These are phyloP conservation scores for Limnothrissa miodon DNA, from an alignment of 2,113 vertebrate species.

Conservation along the genomic window DNA sequence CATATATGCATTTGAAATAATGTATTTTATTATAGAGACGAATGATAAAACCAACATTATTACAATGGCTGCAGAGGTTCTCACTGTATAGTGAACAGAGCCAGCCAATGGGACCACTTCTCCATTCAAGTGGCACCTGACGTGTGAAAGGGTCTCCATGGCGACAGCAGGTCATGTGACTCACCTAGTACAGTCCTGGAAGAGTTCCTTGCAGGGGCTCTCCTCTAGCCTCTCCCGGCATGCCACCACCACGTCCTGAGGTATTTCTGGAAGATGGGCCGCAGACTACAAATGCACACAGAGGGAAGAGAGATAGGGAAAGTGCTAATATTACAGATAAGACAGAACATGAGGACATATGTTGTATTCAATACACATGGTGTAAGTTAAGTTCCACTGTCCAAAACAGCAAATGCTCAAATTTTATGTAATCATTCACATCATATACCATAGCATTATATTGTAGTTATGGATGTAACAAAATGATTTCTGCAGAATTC, in stretches of 20 bases:
- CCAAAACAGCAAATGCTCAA: no score
- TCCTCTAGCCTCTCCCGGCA: conserved; percentile 79
- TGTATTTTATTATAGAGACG: no score
- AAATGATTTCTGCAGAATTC: no score
- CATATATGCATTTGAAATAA: no score
- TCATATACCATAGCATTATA: no score
- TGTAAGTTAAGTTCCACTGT: no score
- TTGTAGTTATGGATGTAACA: no score
- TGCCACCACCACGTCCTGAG: conserved; percentile 69
- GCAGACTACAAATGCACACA: conserved; percentile 56
- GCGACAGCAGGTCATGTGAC: conserved; percentile 37
- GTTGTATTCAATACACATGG: no score
- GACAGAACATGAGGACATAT: no score
- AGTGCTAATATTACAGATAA: neutral
- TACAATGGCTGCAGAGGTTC: neutral
- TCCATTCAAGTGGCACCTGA: neutral
- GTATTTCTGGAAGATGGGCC: conserved; percentile 79
- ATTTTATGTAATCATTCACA: no score
- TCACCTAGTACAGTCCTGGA: conserved; percentile 83
- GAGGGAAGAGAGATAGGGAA: neutral
- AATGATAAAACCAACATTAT: neutral
- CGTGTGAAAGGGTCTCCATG: neutral
- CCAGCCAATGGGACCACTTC: neutral
- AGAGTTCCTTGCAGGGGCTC: conserved; percentile 81
- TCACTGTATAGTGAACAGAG: neutral